Evolutionary conservation across 2,113 vertebrate species (phyloP).

Genomic region (Phrynosoma platyrhinos): DNA sequence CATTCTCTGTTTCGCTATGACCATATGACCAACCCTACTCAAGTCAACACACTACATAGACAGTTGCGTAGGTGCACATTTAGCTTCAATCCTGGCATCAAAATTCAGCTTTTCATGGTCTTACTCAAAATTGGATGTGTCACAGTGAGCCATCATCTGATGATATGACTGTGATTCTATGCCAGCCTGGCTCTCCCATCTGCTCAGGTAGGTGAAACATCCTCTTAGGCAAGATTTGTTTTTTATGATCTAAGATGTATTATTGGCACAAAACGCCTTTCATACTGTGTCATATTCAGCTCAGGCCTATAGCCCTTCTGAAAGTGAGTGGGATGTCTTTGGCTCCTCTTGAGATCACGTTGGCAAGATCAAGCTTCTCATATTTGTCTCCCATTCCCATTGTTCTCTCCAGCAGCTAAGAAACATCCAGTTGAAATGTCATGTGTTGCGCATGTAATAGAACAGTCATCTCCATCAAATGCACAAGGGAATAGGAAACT

Average conservation of each 20-base stretch:
- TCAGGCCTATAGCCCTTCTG: neutral
- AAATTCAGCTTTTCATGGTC: neutral
- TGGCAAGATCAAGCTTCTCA: neutral
- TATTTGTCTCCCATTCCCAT: neutral
- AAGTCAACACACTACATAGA: neutral
- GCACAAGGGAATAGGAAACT: neutral
- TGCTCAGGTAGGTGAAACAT: neutral
- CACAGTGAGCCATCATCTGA: constrained; percentile 6
- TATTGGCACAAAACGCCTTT: constrained; percentile 23
- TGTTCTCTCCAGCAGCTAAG: neutral
- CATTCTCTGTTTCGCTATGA: accelerated
- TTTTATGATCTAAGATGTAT: constrained; percentile 47
- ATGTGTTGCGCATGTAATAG: neutral
- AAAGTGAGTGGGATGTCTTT: constrained; percentile 47
- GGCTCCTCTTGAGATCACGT: constrained; percentile 34
- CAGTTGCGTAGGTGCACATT: neutral
- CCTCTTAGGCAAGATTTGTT: constrained; percentile 37
- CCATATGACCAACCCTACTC: neutral
- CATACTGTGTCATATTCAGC: constrained; percentile 28
- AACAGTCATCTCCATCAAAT: constrained; percentile 21
- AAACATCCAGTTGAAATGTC: neutral
- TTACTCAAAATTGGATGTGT: neutral
- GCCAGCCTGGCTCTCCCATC: neutral
- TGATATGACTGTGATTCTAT: neutral
- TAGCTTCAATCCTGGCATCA: neutral